Conservation (phyloP, 1,140 invertebrate genomes). For the Cyclina sinensis region DNA sequence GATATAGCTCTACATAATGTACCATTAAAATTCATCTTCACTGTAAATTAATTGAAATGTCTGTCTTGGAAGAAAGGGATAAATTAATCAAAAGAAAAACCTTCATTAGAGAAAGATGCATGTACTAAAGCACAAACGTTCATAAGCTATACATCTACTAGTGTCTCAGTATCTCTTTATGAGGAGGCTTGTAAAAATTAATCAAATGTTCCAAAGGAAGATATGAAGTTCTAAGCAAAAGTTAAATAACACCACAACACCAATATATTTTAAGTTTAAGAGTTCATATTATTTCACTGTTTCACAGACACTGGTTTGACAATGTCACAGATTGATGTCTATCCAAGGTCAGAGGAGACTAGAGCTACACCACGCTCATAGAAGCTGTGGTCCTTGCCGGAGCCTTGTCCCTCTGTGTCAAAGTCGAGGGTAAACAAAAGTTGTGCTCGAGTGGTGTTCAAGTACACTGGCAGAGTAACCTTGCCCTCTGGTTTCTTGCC, state of each 20-base stretch:
- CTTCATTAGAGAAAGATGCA: too few species aligned
- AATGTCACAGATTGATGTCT: slow-evolving; percentile 53
- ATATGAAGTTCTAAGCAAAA: too few species aligned
- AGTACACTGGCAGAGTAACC: slow-evolving; percentile 97
- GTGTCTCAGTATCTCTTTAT: too few species aligned
- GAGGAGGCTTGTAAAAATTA: too few species aligned
- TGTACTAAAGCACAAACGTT: too few species aligned
- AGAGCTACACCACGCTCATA: slow-evolving; percentile 98
- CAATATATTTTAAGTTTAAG: not conserved
- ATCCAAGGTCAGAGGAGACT: slow-evolving; percentile 84
- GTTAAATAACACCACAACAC: not conserved
- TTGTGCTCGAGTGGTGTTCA: slow-evolving; percentile 98
- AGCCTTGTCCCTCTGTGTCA: slow-evolving; percentile 93
- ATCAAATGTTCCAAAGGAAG: too few species aligned
- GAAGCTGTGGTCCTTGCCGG: slow-evolving; percentile 93
- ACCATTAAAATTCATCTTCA: too few species aligned
- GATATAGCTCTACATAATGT: too few species aligned
- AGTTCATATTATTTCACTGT: not conserved
- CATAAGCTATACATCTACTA: too few species aligned
- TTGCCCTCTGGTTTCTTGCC: slow-evolving; percentile 80
- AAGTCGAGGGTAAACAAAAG: slow-evolving; percentile 98
- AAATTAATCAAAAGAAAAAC: too few species aligned
- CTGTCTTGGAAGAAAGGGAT: too few species aligned
- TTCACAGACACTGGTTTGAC: not conserved
- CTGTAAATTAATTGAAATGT: too few species aligned